These are phyloP conservation scores for Athetis lepigone DNA, from an alignment of 2,888 invertebrate genomes.

Conservation along the genomic window DNA sequence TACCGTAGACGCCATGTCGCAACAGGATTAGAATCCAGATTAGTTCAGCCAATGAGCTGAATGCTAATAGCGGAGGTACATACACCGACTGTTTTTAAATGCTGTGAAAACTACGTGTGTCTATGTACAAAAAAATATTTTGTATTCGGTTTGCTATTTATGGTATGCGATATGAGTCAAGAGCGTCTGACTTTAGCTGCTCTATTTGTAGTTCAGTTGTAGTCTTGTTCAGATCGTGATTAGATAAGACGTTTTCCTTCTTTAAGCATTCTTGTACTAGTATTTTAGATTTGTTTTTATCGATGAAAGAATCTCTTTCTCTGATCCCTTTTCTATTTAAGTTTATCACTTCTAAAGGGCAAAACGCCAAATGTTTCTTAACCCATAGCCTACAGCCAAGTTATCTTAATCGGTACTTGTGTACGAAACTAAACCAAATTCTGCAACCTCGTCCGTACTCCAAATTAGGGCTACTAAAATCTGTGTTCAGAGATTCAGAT, in stretches of 20 bases:
- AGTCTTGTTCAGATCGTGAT: constrained; percentile 16
- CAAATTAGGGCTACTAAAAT: constrained; percentile 63
- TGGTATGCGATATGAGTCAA: constrained; percentile 43
- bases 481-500: constrained; percentile 63
- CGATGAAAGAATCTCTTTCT: background rate
- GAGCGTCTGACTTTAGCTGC: constrained; percentile 29
- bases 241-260: constrained; percentile 25
- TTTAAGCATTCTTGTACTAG: background rate
- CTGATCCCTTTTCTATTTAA: background rate
- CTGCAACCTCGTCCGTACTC: constrained; percentile 18
- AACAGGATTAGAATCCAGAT: constrained; percentile 87
- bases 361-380: background rate
- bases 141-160: constrained; percentile 48
- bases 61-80: constrained; percentile 73
- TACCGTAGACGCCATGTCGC: constrained; percentile 75
- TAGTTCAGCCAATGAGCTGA: constrained; percentile 77
- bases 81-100: constrained; percentile 64
- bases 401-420: constrained; percentile 5
- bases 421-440: constrained; percentile 14
- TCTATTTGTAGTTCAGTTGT: constrained; percentile 34
- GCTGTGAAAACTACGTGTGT: constrained; percentile 64
- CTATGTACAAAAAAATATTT: constrained; percentile 60
- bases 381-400: too few species aligned
- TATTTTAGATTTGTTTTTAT: background rate
- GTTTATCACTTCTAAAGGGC: too few species aligned